These are phyloP conservation scores for Eupithecia abbreviata DNA, from an alignment of 2,888 invertebrate genomes.

Conservation along the genomic window DNA sequence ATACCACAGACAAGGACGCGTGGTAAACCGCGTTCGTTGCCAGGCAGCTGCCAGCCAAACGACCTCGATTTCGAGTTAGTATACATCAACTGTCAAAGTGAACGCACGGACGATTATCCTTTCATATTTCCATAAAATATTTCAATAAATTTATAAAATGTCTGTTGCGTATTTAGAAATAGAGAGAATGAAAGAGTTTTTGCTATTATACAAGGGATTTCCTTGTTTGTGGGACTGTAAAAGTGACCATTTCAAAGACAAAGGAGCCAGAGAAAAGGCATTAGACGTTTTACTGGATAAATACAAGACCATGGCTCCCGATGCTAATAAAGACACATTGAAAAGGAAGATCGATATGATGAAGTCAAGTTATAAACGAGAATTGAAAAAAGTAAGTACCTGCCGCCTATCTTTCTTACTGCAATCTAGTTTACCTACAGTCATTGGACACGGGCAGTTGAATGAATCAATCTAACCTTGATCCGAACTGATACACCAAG, in stretches of 20 bases:
- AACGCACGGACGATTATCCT: background rate
- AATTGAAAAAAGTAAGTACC: constrained; percentile 46
- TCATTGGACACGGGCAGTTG: background rate
- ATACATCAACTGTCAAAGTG: constrained; percentile 1
- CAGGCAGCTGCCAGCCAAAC: constrained; percentile 9
- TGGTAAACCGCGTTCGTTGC: background rate
- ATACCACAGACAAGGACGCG: constrained; percentile 12
- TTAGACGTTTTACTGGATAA: background rate
- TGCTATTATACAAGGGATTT: constrained; percentile 18
- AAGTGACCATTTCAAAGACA: constrained; percentile 1
- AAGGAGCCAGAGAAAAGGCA: constrained; percentile 10
- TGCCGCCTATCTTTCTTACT: background rate
- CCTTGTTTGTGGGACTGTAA: constrained; percentile 20
- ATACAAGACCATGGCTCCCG: constrained; percentile 3
- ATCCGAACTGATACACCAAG: background rate
- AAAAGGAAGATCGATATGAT: constrained; percentile 31
- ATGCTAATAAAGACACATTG: constrained; percentile 20
- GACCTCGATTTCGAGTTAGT: constrained; percentile 24
- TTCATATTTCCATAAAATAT: background rate
- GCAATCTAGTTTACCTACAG: background rate
- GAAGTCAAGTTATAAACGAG: constrained; percentile 48
- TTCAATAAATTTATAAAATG: background rate
- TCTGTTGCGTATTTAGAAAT: constrained; percentile 18
- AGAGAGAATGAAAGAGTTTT: constrained; percentile 18
- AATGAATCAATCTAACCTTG: background rate